Base-by-base conservation (phyloP, 2,888 invertebrate genomes). In the Octonoba sinensis region DNA sequence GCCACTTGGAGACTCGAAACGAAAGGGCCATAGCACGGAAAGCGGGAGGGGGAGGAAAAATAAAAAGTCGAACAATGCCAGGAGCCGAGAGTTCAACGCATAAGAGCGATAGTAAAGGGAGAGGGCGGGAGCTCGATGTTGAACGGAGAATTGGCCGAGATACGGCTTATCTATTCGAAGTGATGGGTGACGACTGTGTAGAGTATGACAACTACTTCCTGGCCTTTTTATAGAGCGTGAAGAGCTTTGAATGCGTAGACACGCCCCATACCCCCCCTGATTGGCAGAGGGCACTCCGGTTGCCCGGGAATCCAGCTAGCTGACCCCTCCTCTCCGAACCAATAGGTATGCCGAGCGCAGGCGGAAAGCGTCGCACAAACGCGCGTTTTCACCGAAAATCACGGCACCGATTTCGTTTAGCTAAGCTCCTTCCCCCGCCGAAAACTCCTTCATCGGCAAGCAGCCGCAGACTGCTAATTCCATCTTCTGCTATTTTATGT, bases 231-330 rank as follows among this genome's bases (percentile, higher is more conserved):
- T 82, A 82, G 59, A 46, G 67, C 59, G 46, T 57, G 44, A 3
- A 27, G 16, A 11, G 54, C 79, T 51, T 22, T 44, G 51, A 18
- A 51, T 54, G 65, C 8, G 22, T 49, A 51, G 76, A 67, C 77
- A 67, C 82, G 76, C 82, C 82, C 72, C 60, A n/a, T 51, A 47
- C 56, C 69, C 65, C 79, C 75, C 70, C 67, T 71, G 82, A 82
- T 82, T 82, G 82, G 82, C 72, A 73, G 75, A 71, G 75, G 67
- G 69, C 70, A 82, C 47, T 54, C 70, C 51, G 49, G 59, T 51
- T 74, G 54, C 64, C 65, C 54, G 51, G 78, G 49, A 62, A 47
- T 47, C 62, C 20, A 49, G 73, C 66, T 44, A 57, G 72, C 60
- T 67, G 75, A 76, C 76, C 76, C 81, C 81, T 67, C 81, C 79